Evolutionary conservation across 2,888 invertebrate genomes (phyloP), one percentile per base, ranked within the genome.

Genomic region (Latheticus oryzae): DNA sequence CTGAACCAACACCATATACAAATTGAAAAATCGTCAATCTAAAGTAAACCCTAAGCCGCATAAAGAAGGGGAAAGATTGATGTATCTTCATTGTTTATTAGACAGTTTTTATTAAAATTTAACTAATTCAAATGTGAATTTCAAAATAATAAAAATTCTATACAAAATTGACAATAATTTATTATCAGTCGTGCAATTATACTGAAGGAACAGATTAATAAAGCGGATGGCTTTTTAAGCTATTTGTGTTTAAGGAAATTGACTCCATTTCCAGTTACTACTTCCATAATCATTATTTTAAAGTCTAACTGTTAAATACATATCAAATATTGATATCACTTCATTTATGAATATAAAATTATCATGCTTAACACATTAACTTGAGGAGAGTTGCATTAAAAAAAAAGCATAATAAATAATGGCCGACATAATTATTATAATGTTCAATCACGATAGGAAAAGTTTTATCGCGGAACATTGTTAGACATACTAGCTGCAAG

Each of bases 381-480:
- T 24, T 8, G 33, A 48, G 35, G 13, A 17, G 23, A 17, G 37
- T 48, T 48, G 48, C 17, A 45, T 48, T n/a, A n/a, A n/a, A 45
- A 53, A 53, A 53, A 53, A 26, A 5, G 24, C 37, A 26, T 42
- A 54, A 48, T 45, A 54, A 54, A 45, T 54, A 54, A 45, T 45
- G 28, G 37, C 43, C 53, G 53, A 54, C 53, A 54, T 54, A 54
- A 54, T 54, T 54, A 54, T 54, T 54, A 54, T 48, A 48, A 48
- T 48, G 48, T 48, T 48, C 37, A 54, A 54, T 54, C 53, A 42
- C 45, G 53, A 54, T 54, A 54, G 28, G 53, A 54, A 54, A 45
- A 54, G 45, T 54, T 54, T 54, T 54, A 54, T 54, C 53, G 45
- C 53, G 45, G 53, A 54, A 54, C 53, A 54, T 54, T 54, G 53